Percentiles rank a stretch among this genome's conserved stretches.
Evolutionary conservation across 2,797 vertebrate species (phyloP).

Genomic region (Arctocebus calabarensis): DNA sequence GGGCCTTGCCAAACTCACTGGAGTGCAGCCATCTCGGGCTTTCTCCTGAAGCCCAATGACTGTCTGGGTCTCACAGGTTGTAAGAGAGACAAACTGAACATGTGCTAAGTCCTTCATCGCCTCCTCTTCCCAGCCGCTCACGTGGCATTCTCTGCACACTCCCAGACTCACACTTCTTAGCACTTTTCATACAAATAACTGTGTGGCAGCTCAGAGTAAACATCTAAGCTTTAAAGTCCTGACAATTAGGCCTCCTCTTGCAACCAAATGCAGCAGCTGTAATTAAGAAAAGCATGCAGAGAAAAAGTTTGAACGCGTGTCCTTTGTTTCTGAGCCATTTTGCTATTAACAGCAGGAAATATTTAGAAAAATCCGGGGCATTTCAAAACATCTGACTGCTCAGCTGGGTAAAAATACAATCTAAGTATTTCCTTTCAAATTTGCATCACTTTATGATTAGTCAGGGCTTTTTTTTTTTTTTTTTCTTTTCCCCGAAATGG

Average conservation of each 20-base stretch:
- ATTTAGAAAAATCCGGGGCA: constrained; percentile 81
- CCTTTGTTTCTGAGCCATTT: constrained; percentile 40
- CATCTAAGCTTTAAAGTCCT: neutral
- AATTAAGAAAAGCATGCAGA: neutral
- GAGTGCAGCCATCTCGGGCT: neutral
- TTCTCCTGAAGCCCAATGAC: neutral
- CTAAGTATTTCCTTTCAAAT: constrained; percentile 86
- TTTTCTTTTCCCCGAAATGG: constrained; percentile 39
- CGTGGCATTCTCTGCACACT: neutral
- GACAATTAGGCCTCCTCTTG: neutral
- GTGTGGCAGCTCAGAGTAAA: neutral
- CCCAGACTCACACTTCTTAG: neutral
- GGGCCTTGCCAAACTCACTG: constrained; percentile 48
- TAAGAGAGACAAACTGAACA: constrained; percentile 68
- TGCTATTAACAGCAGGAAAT: constrained; percentile 76
- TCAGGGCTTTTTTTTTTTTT: constrained; percentile 60
- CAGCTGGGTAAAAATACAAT: constrained; percentile 84
- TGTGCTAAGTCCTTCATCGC: constrained; percentile 62
- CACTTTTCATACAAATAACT: constrained; percentile 53
- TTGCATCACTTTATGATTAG: constrained; percentile 84
- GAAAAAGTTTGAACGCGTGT: neutral
- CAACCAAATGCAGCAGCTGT: neutral
- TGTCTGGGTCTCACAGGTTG: constrained; percentile 52
- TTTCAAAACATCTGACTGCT: constrained; percentile 86
- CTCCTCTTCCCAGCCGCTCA: constrained; percentile 47